Percentiles rank a stretch among this genome's conserved stretches.
These are phyloP conservation scores for Timema cristinae DNA, from an alignment of 2,888 invertebrate genomes.

Conservation along the genomic window DNA sequence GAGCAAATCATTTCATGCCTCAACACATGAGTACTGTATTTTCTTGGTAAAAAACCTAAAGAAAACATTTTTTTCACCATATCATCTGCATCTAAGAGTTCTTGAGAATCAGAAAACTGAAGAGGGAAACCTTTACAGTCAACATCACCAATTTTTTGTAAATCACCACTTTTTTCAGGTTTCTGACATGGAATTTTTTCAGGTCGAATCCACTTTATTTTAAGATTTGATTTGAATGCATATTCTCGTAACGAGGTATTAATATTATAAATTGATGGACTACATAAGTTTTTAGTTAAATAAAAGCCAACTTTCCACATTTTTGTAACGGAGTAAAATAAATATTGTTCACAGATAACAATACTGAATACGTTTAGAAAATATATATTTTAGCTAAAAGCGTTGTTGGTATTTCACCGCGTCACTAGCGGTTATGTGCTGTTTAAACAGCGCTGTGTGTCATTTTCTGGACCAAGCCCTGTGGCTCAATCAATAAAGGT, in stretches of 20 bases:
- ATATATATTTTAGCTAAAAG: too few species aligned
- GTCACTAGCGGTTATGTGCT: too few species aligned
- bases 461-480: too few species aligned
- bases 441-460: too few species aligned
- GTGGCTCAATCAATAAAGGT: too few species aligned
- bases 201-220: constrained; percentile 76
- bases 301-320: too few species aligned
- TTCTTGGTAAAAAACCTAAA: constrained; percentile 60
- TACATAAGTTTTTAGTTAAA: too few species aligned
- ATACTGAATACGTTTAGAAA: too few species aligned
- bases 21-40: constrained; percentile 50
- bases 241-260: background rate
- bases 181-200: constrained; percentile 60
- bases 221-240: constrained; percentile 63
- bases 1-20: constrained; percentile 53
- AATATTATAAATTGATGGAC: too few species aligned
- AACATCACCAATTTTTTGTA: constrained; percentile 54
- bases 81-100: constrained; percentile 71
- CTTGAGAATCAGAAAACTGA: constrained; percentile 58
- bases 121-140: constrained; percentile 50
- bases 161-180: constrained; percentile 68
- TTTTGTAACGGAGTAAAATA: too few species aligned
- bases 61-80: constrained; percentile 66
- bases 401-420: too few species aligned
- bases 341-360: too few species aligned